Base-by-base conservation (phyloP, 2,888 invertebrate genomes). In the Amiota mariae region DNA sequence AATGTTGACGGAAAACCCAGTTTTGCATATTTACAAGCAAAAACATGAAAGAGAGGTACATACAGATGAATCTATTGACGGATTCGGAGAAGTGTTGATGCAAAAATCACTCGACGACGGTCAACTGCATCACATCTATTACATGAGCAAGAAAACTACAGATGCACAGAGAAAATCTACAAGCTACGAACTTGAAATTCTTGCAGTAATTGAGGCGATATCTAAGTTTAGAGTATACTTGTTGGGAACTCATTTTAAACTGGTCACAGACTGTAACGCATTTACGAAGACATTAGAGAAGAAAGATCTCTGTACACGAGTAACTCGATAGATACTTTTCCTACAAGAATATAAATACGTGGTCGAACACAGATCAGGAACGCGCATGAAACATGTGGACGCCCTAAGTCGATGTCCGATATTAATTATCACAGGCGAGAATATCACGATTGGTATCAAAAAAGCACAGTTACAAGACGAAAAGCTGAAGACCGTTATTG, bases 121-220 rank as follows among this genome's bases (percentile, higher is more conserved):
- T n/a, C n/a, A n/a, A n/a, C n/a, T n/a, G n/a, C 79, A 81, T 10
- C 87, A 86, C 0, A 82, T 87, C 9, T 83, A 81, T 67, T 73
- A 71, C 15, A 85, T 76, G 61, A 87, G 85, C 64, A n/a, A n/a
- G n/a, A n/a, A n/a, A 74, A 36, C 81, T 81, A 13, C 83, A 84
- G 0, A 76, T 75, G 61, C 13, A 9, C 36, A 67, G 71, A 71
- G 77, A 18, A 63, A 78, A 1, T 86, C 82, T 72, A 81, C 84
- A 59, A 83, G n/a, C 64, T 88, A 87, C 71, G 87, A 88, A 67
- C 76, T 88, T 0, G 79, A 56, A 13, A 56, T 56, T 10, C n/a
- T 88, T 70, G 86, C 86, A 0, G 73, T 88, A 8, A 51, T 70
- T 8, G 68, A 15, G 11, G 71, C 73, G 9, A n/a, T 77, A 10